Evolutionary conservation across 1,140 invertebrate species (phyloP).

Genomic region (Psilanteris sp.): DNA sequence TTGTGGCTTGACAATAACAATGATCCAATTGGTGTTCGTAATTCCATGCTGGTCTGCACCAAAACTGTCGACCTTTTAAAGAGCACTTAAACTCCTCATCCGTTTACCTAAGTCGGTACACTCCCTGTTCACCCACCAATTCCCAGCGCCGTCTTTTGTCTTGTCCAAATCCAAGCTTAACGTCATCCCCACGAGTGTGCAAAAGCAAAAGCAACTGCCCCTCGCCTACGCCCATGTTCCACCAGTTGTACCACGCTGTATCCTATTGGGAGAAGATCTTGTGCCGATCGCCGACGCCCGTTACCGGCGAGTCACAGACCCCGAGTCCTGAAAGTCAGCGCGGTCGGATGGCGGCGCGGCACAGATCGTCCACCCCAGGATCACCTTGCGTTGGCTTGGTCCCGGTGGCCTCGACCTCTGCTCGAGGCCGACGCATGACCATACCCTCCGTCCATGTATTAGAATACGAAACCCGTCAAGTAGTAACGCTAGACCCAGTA

Average conservation of each 20-base stretch:
- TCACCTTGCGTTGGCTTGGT: slow-evolving; percentile 18
- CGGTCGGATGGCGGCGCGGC: background rate
- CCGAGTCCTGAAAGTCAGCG: background rate
- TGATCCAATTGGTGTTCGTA: slow-evolving; percentile 31
- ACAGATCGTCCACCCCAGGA: slow-evolving; percentile 18
- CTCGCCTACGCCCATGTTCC: slow-evolving; percentile 80
- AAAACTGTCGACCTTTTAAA: slow-evolving; percentile 22
- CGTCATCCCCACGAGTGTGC: slow-evolving; percentile 4
- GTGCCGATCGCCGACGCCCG: slow-evolving; percentile 67
- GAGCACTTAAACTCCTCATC: slow-evolving; percentile 48
- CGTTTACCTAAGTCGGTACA: slow-evolving; percentile 70
- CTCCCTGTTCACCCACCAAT: slow-evolving; percentile 69
- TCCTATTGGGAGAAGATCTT: slow-evolving; percentile 79
- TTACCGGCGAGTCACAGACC: slow-evolving; percentile 21
- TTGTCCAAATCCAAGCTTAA: slow-evolving; percentile 66
- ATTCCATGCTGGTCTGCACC: slow-evolving; percentile 9
- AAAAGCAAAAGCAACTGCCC: slow-evolving; percentile 69
- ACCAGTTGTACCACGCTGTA: slow-evolving; percentile 81
- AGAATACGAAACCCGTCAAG: slow-evolving; percentile 72
- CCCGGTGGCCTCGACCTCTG: slow-evolving; percentile 16
- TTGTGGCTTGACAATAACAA: too few species aligned
- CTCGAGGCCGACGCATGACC: slow-evolving; percentile 68
- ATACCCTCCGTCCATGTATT: slow-evolving; percentile 73
- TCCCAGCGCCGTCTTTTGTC: slow-evolving; percentile 73
- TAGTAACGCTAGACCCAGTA: slow-evolving; percentile 77